Evolutionary conservation across 2,888 invertebrate species (phyloP), one percentile per base, ranked within the genome.

Genomic region (Hofmannophila pseudospretella): DNA sequence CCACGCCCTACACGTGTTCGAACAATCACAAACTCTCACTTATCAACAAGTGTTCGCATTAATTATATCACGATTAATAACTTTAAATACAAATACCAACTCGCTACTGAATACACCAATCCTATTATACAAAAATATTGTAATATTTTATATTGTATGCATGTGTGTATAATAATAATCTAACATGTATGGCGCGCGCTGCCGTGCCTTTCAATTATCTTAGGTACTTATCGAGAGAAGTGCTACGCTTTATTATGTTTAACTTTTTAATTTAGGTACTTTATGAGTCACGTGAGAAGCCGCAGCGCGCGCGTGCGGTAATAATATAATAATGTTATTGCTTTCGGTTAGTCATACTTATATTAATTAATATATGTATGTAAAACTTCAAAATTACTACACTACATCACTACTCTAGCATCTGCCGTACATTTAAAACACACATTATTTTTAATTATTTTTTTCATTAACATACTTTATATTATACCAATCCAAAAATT

Each of bases 341-440:
- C 85, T 85, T 82, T 85, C 72, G 77, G 75, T 81, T 81, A 84
- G 67, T 81, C 68, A 74, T 70, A 69, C 59, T 74, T 70, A 68
- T 67, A 37, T 72, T 68, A 66, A 59, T 51, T 54, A 54, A 51
- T 54, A 54, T 52, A 56, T 45, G 52, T 62, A 81, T 82, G 81
- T 86, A 86, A 86, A 85, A 81, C 74, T 80, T 86, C 84, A 82
- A 85, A 85, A 85, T 82, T 58, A 66, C 85, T 85, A 85, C 80
- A 59, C 82, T 82, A 84, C 79, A 47, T 45, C 58, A 67, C 84
- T 85, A 85, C 80, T 71, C 84, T 84, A 84, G 82, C 84, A 75
- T 79, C 69, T 64, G 80, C 79, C 77, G 77, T 80, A 82, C 77
- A 71, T 75, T 75, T 67, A 74, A 73, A 79, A 82, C 80, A 82